Base-by-base conservation (phyloP, 53 echinoderm and acorn worm species). In the Holothuria leucospilota region DNA sequence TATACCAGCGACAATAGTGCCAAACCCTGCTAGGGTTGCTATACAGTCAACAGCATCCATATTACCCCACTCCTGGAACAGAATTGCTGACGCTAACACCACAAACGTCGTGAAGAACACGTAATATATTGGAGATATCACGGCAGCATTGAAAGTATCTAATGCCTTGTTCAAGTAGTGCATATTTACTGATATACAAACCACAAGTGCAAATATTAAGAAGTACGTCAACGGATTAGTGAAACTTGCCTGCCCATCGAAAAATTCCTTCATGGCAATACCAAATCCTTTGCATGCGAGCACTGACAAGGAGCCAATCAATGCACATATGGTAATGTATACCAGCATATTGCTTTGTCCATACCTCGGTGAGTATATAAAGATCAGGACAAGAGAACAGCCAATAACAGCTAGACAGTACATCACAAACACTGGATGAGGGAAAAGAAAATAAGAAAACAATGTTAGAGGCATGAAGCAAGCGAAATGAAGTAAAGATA, bases 221-320 rank as follows among this genome's bases (percentile, higher is more conserved):
- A 94, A 62, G 88, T 93, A 99, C 14, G 87, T 92, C 41, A 95
- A 70, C 14, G 92, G 87, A 23, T 94, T 59, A 2, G 74, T 61
- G 24, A 92, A 86, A 34, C 78, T 92, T 61, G 82, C 39, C 49
- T 62, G 20, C 4, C 90, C 99, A 14, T 74, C 85, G n/a, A 92
- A 87, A 74, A 88, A 75, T 60, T 99, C 92, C 78, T 99, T 99
- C 66, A 95, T n/a, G 20, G 93, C 92, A 24, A 99, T 99, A 69
- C 99, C 99, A 20, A 99, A 93, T 29, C 99, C 99, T 84, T 99
- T 99, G 82, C 95, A 95, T 21, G 99, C 95, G 62, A 99, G 86
- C 29, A 99, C 99, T 1, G 99, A 99, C 65, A 99, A 72, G 39
- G 99, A 99, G 20, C 99, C 99, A 23, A 99, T 92, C 75, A 99